Conservation (phyloP, 2,113 vertebrate species). For the Podarcis raffonei region DNA sequence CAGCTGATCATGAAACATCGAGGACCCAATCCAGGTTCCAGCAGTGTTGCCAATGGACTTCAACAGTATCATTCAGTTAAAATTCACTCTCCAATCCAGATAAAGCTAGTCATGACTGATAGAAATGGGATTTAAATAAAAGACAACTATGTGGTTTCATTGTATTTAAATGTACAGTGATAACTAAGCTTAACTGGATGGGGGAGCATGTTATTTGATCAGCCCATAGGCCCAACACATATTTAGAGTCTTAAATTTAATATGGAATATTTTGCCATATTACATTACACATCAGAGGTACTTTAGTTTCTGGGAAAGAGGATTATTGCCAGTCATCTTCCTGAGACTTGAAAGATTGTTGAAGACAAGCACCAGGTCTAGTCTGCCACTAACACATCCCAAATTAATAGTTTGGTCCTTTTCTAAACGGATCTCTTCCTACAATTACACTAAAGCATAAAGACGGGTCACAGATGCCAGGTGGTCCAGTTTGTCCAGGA, state of each 20-base stretch:
- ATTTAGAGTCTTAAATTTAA: conserved; percentile 43
- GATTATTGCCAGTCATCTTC: conserved; percentile 85
- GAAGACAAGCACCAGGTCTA: conserved; percentile 78
- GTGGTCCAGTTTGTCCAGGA: conserved; percentile 85
- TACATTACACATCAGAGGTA: conserved; percentile 76
- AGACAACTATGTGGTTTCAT: neutral
- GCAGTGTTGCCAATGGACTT: conserved; percentile 33
- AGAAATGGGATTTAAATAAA: neutral
- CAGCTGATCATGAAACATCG: conserved; percentile 51
- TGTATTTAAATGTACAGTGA: neutral
- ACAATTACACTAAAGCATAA: conserved; percentile 89
- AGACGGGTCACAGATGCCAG: conserved; percentile 91
- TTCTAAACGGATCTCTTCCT: conserved; percentile 90
- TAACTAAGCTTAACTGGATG: neutral
- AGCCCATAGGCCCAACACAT: conserved; percentile 26
- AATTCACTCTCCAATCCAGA: conserved; percentile 34
- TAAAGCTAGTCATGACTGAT: neutral
- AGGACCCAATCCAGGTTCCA: conserved; percentile 45
- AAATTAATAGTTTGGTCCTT: conserved; percentile 94
- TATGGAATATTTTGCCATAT: conserved; percentile 44
- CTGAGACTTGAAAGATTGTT: conserved; percentile 87
- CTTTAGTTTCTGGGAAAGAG: conserved; percentile 75
- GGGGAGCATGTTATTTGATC: neutral
- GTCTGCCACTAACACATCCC: conserved; percentile 57
- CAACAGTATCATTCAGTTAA: conserved; percentile 21